These are phyloP conservation scores for Troglohyphantes excavatus DNA, from an alignment of 2,888 invertebrate genomes.

Conservation along the genomic window DNA sequence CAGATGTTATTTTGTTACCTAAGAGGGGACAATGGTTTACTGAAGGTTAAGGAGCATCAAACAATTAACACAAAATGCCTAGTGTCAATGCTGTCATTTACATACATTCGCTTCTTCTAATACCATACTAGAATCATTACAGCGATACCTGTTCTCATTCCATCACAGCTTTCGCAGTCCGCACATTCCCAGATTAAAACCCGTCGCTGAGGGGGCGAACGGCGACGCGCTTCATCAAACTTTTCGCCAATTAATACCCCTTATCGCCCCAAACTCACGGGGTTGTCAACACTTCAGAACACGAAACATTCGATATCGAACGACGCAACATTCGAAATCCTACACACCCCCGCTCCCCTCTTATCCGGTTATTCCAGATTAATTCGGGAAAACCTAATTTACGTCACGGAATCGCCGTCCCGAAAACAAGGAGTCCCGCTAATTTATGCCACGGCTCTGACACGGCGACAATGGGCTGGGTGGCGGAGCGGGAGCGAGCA, in stretches of 20 bases:
- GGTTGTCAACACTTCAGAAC: not conserved
- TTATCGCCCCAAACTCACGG: not conserved
- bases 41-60: too few species aligned
- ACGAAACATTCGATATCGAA: conserved; percentile 42
- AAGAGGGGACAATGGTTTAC: too few species aligned
- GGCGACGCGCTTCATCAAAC: conserved; percentile 38
- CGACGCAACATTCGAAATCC: conserved; percentile 6
- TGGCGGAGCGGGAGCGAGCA: not conserved
- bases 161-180: not conserved
- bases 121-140: too few species aligned
- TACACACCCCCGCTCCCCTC: not conserved
- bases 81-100: too few species aligned
- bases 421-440: conserved; percentile 48
- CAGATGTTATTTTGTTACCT: too few species aligned
- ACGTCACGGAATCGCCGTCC: conserved; percentile 40
- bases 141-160: too few species aligned
- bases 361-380: conserved; percentile 59
- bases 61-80: too few species aligned
- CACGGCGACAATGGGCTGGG: conserved; percentile 23
- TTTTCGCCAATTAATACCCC: conserved; percentile 41
- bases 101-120: too few species aligned
- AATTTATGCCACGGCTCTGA: conserved; percentile 45
- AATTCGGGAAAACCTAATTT: conserved; percentile 65
- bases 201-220: too few species aligned
- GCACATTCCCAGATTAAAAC: conserved; percentile 3